Evolutionary conservation across 2,888 invertebrate species (phyloP).

Genomic region (Elysia crispata): DNA sequence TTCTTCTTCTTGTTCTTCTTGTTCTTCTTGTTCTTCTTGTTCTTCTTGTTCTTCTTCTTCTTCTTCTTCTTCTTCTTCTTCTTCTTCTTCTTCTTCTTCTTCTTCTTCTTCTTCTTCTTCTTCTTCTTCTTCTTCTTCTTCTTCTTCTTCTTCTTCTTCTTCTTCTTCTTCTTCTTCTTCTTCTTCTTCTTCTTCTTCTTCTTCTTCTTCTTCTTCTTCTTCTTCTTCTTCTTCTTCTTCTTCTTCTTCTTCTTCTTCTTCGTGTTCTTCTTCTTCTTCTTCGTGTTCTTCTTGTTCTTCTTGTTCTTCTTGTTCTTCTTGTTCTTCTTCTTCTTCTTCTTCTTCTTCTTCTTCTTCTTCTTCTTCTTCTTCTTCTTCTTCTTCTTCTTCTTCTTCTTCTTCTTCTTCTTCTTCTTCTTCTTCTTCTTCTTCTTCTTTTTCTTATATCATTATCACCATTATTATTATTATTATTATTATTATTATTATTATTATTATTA

Average conservation of each 20-base stretch:
- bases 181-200: background rate
- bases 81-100: too few relatives aligned
- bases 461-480: too few relatives aligned
- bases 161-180: conserved; percentile 6
- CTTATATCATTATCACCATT: too few relatives aligned
- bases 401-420: conserved; percentile 13
- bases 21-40: too few relatives aligned
- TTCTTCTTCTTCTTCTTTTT: too few relatives aligned
- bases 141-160: conserved; percentile 19
- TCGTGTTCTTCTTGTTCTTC: too few relatives aligned
- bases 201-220: background rate
- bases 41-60: too few relatives aligned
- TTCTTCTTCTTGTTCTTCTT: too few relatives aligned
- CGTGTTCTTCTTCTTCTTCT: too few relatives aligned
- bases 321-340: background rate
- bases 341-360: background rate
- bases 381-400: conserved; percentile 19
- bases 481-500: too few relatives aligned
- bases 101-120: too few relatives aligned
- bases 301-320: conserved; percentile 19
- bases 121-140: background rate
- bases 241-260: background rate
- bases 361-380: conserved; percentile 19
- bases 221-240: background rate
- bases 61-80: too few relatives aligned